A percentile compares a stretch with the other conserved stretches of the same genome.
Evolutionary conservation across 2,797 vertebrate genomes (phyloP).

Genomic region (Eulemur albifrons): DNA sequence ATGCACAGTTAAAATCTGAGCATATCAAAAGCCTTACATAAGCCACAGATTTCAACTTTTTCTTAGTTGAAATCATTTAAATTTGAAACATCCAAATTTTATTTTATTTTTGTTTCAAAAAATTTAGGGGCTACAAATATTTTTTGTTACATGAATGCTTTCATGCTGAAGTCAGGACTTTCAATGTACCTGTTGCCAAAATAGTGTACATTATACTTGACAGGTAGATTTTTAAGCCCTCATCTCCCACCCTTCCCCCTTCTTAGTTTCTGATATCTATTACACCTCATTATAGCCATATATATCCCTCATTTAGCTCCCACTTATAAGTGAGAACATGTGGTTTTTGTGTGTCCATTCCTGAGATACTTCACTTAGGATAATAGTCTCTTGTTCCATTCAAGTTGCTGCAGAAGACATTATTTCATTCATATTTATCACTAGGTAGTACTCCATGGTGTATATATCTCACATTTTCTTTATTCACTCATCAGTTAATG

Average conservation of each 20-base stretch:
- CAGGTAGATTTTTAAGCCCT: neutral
- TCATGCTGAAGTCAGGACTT: neutral
- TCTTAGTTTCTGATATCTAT: neutral
- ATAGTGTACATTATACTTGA: neutral
- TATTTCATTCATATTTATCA: too few species aligned
- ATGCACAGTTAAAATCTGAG: neutral
- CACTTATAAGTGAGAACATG: neutral
- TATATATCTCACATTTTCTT: too few species aligned
- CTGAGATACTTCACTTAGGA: neutral
- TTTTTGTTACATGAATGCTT: neutral
- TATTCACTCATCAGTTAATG: too few species aligned
- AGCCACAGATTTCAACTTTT: neutral
- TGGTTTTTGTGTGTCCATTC: neutral
- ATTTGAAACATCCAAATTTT: neutral
- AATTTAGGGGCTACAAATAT: neutral
- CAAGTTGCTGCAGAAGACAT: too few species aligned
- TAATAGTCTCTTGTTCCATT: neutral
- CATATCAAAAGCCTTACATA: neutral
- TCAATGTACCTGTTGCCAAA: neutral
- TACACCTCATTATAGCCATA: neutral
- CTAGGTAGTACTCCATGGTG: neutral
- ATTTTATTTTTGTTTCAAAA: neutral
- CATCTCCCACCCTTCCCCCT: neutral
- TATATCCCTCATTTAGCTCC: neutral
- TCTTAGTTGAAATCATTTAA: neutral